These are phyloP conservation scores for Thysanoteuthis rhombus DNA, from an alignment of 2,888 invertebrate species.

Conservation along the genomic window DNA sequence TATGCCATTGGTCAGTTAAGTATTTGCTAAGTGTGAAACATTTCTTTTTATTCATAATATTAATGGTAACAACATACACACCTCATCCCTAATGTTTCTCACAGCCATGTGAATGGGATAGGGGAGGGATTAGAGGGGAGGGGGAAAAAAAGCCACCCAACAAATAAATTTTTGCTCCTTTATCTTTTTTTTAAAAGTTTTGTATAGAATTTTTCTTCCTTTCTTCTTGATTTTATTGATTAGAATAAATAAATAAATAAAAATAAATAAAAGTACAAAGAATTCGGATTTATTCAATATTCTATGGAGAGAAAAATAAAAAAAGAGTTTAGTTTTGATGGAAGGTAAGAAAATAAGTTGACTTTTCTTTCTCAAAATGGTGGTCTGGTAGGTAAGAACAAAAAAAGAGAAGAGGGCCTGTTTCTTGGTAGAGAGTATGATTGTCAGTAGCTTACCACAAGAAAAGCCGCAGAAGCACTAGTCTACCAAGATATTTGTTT, in stretches of 20 bases:
- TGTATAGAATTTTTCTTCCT: not conserved
- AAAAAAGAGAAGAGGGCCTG: not conserved
- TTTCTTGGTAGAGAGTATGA: not conserved
- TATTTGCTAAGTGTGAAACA: not conserved
- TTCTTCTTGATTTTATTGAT: not conserved
- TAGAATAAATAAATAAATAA: not conserved
- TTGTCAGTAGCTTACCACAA: constrained; percentile 12
- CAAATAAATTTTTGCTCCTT: not conserved
- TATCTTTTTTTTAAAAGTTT: not conserved
- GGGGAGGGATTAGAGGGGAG: not conserved
- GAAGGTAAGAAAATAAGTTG: not conserved
- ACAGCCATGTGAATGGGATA: constrained; percentile 12
- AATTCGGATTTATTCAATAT: not conserved
- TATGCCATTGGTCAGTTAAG: not conserved
- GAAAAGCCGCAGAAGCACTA: not conserved
- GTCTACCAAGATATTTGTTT: not conserved
- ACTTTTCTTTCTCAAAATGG: not conserved
- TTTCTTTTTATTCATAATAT: not conserved
- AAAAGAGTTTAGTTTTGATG: not conserved
- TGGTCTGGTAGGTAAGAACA: not conserved
- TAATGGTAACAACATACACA: not conserved
- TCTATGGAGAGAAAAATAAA: not conserved
- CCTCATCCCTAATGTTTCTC: not conserved
- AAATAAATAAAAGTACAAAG: not conserved
- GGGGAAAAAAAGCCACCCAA: not conserved